Conservation (phyloP, 2,888 invertebrate genomes). For the Suillia variegata region DNA sequence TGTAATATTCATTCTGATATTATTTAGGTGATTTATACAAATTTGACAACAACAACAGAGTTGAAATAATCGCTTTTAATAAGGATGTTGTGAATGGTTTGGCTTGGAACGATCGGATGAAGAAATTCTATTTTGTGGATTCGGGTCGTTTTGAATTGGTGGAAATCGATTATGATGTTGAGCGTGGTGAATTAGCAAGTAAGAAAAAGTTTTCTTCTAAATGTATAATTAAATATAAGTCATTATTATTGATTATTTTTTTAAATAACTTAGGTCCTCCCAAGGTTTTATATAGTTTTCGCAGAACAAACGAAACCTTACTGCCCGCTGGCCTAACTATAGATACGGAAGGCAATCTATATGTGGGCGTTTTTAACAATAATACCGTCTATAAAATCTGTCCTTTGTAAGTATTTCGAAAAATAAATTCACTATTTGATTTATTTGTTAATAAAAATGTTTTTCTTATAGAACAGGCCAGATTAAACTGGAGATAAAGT, state of each 20-base stretch:
- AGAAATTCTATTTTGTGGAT: slow-evolving; percentile 78
- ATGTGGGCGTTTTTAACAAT: slow-evolving; percentile 77
- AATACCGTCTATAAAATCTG: slow-evolving; percentile 63
- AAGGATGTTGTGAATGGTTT: slow-evolving; percentile 78
- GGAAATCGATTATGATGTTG: slow-evolving; percentile 74
- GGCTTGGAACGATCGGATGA: slow-evolving; percentile 72
- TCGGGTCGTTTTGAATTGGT: slow-evolving; percentile 71
- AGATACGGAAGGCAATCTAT: slow-evolving; percentile 77
- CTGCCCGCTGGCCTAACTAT: slow-evolving; percentile 80
- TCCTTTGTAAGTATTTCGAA: too few species aligned
- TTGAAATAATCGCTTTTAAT: slow-evolving; percentile 46
- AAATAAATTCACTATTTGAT: too few species aligned
- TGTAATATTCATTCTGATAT: slow-evolving; percentile 47
- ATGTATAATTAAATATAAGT: too few species aligned
- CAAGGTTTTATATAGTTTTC: slow-evolving; percentile 66
- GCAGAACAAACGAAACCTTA: slow-evolving; percentile 52
- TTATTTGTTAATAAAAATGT: too few species aligned
- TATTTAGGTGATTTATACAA: slow-evolving; percentile 56
- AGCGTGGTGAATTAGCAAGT: too few species aligned
- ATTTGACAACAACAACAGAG: slow-evolving; percentile 44
- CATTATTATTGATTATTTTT: too few species aligned
- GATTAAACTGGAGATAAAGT: slow-evolving; percentile 65
- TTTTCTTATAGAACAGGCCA: slow-evolving; percentile 57
- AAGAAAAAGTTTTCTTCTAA: too few species aligned
- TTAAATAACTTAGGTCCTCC: slow-evolving; percentile 64